Evolutionary conservation across 2,888 invertebrate species (phyloP), one percentile per base, ranked within the genome.

Genomic region (Achlya flavicornis): DNA sequence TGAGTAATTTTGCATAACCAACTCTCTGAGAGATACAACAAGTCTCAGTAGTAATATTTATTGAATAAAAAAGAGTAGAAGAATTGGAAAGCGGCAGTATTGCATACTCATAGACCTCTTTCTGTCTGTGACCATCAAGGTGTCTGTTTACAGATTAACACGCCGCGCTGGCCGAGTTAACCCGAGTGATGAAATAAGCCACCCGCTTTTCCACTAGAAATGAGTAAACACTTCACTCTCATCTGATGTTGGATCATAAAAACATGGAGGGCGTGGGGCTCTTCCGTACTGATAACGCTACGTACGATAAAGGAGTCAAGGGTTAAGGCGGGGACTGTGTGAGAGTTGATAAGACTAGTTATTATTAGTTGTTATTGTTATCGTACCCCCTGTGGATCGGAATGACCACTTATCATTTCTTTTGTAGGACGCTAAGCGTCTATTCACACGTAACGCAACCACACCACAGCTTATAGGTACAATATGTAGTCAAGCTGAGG

Each of bases 381-480:
- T 80, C 78, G 26, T 61, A 70, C 80, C 81, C 80, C 81, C 81
- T 71, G 73, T 65, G 74, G 75, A 65, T 70, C 67, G 68, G 63
- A 75, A 75, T 71, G 73, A 70, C 33, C 38, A 38, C 33, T 73
- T 68, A 70, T 67, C 66, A 48, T 61, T 53, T 58, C 46, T 61
- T 58, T 61, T 58, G 63, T 60, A 43, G 58, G 58, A 63, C 58
- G 61, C 19, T 26, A 26, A 16, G 12, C 26, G n/a, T n/a, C n/a
- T n/a, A n/a, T n/a, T n/a, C n/a, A n/a, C n/a, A n/a, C n/a, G n/a
- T n/a, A n/a, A n/a, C n/a, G n/a, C n/a, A n/a, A n/a, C n/a, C n/a
- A n/a, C n/a, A n/a, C n/a, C n/a, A n/a, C n/a, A n/a, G n/a, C n/a
- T n/a, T n/a, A n/a, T n/a, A n/a, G n/a, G n/a, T n/a, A n/a, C n/a